Base-by-base conservation (phyloP, 2,113 vertebrate species). In the Hippoglossus stenolepis region DNA sequence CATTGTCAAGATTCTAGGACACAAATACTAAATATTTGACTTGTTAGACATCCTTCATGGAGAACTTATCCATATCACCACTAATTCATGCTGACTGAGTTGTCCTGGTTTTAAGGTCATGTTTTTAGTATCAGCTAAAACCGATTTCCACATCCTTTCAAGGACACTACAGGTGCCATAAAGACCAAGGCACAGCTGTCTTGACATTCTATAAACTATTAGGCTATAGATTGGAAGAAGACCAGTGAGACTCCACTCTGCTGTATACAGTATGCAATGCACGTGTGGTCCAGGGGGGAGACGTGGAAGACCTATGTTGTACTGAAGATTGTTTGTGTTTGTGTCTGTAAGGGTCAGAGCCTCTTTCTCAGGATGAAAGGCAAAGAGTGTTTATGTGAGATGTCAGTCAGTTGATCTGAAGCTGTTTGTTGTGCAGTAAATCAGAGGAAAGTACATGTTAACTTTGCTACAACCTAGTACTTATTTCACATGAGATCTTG, bases 281-380 rank as follows among this genome's bases (percentile, higher is more conserved):
- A 45, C 14, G 21, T 65, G 65, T 54, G 15, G 58, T 53, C 28
- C 20, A 64, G 45, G 17, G 28, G 35, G 45, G 24, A 9, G 59
- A 60, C 60, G 65, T 31, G 17, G 28, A 56, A 68, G 67, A 4
- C 45, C 26, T 69, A 17, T 45, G 59, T 71, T 60, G 64, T 23
- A 67, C 12, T 31, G 26, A 40, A 15, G 26, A 23, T 5, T 67
- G 57, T 56, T 2, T 73, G 18, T 35, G 65, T 68, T 26, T 85
- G 13, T 79, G 59, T 47, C 28, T 28, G 28, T 28, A 35, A 60
- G 9, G 12, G 54, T 35, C 51, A 54, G 35, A 59, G 51, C 21
- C 17, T 65, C 43, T 75, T 24, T 35, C 53, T 53, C 38, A 64
- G 70, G 26, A 65, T 59, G 26, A 43, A 73, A 77, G 51, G 5